These are phyloP conservation scores for Venusia cambrica DNA, from an alignment of 2,888 invertebrate species.

Conservation along the genomic window DNA sequence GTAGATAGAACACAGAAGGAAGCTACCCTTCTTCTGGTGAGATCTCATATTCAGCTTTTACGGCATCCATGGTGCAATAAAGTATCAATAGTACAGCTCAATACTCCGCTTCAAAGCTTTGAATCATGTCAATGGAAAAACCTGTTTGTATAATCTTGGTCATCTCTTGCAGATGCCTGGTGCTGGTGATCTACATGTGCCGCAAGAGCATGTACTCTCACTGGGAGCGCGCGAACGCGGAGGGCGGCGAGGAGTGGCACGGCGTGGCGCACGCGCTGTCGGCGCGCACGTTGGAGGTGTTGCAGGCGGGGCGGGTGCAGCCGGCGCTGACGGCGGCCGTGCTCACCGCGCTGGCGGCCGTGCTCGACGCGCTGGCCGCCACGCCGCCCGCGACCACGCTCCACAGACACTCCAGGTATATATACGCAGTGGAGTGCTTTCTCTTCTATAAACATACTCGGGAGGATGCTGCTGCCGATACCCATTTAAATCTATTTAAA, in stretches of 20 bases:
- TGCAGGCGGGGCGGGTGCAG: constrained; percentile 79
- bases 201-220: constrained; percentile 86
- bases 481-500: too few species aligned
- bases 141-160: too few species aligned
- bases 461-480: too few species aligned
- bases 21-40: too few species aligned
- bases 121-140: too few species aligned
- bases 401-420: constrained; percentile 48
- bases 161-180: constrained; percentile 87
- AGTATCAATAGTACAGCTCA: too few species aligned
- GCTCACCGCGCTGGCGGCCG: constrained; percentile 58
- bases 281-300: constrained; percentile 71
- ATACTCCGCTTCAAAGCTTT: too few species aligned
- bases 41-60: too few species aligned
- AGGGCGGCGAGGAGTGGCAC: constrained; percentile 70
- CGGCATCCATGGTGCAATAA: too few species aligned
- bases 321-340: constrained; percentile 68
- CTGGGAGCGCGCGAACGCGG: constrained; percentile 77
- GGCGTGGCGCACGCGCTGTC: constrained; percentile 78
- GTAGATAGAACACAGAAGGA: too few species aligned
- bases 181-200: constrained; percentile 92
- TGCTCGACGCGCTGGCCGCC: constrained; percentile 53
- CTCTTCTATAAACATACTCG: too few species aligned
- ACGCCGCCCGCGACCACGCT: constrained; percentile 32
- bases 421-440: too few species aligned